Evolutionary conservation across 2,797 vertebrate species (phyloP), one percentile per base, ranked within the genome.

Genomic region (Gallinago nigripennis): DNA sequence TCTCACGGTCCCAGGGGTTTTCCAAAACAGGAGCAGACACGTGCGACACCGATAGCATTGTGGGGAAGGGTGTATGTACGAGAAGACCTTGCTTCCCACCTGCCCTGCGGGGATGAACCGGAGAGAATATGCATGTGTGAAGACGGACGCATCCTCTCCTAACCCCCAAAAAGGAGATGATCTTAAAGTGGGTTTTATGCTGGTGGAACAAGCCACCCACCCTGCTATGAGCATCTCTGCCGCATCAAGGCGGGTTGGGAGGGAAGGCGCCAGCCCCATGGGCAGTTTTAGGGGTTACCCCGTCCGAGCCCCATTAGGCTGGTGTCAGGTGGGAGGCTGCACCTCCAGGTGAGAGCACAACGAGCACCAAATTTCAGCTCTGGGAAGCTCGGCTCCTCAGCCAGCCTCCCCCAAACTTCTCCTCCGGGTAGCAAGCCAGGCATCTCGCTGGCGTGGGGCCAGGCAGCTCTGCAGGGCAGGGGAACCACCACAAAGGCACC

Each of bases 21-120:
- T 93, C 37, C 65, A 28, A 64, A 23, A 2, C 8, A 3, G 64
- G n/a, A 61, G 50, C n/a, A 16, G 56, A 16, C 6, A 14, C 1
- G 3, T 6, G 18, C 0, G 12, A 13, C 18, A 7, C 3, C 2
- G 41, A 24, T 0, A 0, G 31, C 17, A 5, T 28, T 4, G 0
- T 1, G 1, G 58, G 50, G 37, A 57, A 37, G 9, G 7, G 37
- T 45, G 16, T 30, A 37, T 9, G 39, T 43, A 68, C 0, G 3
- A 16, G 48, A 30, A 46, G 46, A 4, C 8, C 21, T 15, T 11
- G 18, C n/a, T 82, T 90, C 68, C n/a, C 68, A 24, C 70, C 65
- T 69, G 66, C 43, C 63, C 35, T 27, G 30, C 0, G 0, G 14
- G 2, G 1, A 12, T 4, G 41, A 45, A 39, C 23, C 0, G 0